These are phyloP conservation scores for Myotis yumanensis DNA, from an alignment of 2,113 vertebrate species.

Conservation along the genomic window DNA sequence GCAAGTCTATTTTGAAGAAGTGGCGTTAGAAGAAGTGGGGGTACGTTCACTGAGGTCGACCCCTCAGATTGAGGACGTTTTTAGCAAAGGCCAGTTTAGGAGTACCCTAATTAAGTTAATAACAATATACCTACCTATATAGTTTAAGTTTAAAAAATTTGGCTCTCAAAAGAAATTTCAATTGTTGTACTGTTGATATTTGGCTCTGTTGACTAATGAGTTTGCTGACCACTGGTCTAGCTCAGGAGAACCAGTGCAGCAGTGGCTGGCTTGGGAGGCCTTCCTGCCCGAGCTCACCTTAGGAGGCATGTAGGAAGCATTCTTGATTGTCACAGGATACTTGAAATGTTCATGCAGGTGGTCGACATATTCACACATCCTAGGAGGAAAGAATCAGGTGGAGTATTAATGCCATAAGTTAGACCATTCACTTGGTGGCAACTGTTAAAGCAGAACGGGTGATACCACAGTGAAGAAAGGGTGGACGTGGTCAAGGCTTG, in stretches of 20 bases:
- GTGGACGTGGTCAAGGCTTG: not conserved
- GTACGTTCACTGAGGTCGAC: too few species aligned
- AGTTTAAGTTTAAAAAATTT: too few species aligned
- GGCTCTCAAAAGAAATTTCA: too few species aligned
- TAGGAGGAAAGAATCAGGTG: slow-evolving; percentile 65
- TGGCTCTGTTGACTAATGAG: too few species aligned
- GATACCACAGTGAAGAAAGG: not conserved
- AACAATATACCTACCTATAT: too few species aligned
- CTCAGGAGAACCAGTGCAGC: not conserved
- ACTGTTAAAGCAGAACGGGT: not conserved
- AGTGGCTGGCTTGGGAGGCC: not conserved
- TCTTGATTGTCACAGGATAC: slow-evolving; percentile 85
- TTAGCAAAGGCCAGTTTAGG: too few species aligned
- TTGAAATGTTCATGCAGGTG: slow-evolving; percentile 91
- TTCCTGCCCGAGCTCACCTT: slow-evolving; percentile 76
- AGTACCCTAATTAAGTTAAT: too few species aligned
- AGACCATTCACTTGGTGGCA: not conserved
- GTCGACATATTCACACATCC: slow-evolving; percentile 92
- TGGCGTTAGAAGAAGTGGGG: too few species aligned
- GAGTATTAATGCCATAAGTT: not conserved
- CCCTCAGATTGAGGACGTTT: too few species aligned
- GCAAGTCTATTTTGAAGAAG: too few species aligned
- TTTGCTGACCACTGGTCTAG: not conserved
- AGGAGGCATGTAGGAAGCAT: slow-evolving; percentile 88
- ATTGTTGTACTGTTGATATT: too few species aligned